phyloP scores from a whole-genome alignment of 2,113 vertebrate genomes.

The Macquaria ambigua region DNA sequence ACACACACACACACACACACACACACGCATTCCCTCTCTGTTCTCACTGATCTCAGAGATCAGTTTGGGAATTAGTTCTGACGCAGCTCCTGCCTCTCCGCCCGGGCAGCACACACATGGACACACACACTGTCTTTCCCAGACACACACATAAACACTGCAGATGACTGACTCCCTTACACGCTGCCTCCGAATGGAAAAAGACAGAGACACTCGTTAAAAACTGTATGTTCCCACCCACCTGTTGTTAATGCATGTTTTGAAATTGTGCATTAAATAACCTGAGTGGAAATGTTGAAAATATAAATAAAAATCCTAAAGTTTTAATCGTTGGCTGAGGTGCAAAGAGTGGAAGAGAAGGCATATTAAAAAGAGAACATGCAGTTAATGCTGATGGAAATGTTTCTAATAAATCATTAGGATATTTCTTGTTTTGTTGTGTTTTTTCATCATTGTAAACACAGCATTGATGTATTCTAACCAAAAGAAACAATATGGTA shows the following conservation, averaged over 20 bases:
- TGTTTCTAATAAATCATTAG: background rate
- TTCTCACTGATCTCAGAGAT: slow-evolving; percentile 48
- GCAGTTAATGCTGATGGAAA: background rate
- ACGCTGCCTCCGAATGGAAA: background rate
- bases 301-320: too few relatives aligned
- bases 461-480: background rate
- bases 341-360: background rate
- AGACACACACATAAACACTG: slow-evolving; percentile 3
- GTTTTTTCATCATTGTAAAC: background rate
- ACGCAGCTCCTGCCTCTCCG: slow-evolving; percentile 41
- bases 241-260: background rate
- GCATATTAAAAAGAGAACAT: background rate
- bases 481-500: background rate
- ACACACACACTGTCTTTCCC: background rate
- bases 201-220: background rate
- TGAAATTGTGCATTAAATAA: background rate
- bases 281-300: background rate
- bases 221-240: background rate
- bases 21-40: background rate
- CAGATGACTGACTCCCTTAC: slow-evolving; percentile 6
- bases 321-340: background rate
- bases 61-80: slow-evolving; percentile 58
- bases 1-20: background rate
- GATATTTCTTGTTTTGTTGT: background rate
- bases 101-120: slow-evolving; percentile 14